Evolutionary conservation across 2,113 vertebrate species (phyloP), one percentile per base, ranked within the genome.

Genomic region (Embiotoca jacksoni): DNA sequence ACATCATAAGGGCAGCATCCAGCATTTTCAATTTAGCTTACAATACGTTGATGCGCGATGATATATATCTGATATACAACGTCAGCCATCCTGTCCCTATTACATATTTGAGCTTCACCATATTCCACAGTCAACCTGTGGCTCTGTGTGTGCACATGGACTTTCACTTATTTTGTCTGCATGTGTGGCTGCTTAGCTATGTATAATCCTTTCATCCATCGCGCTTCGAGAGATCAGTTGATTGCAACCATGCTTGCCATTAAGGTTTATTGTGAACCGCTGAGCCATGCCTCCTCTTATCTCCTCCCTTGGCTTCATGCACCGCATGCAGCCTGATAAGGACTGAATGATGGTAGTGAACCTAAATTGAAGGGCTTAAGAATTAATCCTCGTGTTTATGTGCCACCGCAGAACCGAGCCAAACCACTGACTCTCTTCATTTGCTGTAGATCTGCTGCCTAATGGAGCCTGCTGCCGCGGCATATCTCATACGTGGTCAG

Each of bases 321-420:
- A 5, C 67, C 58, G 58, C 59, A 23, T 50, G 58, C 39, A 35
- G 68, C 58, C 68, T 30, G 85, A 82, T 88, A 82, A 79, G 75
- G 74, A 74, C 78, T 73, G 78, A 89, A 82, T 72, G 85, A 79
- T 72, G 75, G 64, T 52, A 31, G 76, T 70, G 87, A 87, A 85
- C 82, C 77, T 59, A 57, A 60, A 75, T 77, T 76, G 78, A 69
- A 72, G 76, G 69, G 80, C 76, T 89, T 85, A 90, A 55, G 83
- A 77, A 92, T 88, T 90, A 89, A 91, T 91, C 86, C 81, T 67
- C 69, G 49, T 88, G 86, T 90, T 86, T 78, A 84, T 87, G 61
- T 81, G 72, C 75, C 35, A 36, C 69, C 37, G 30, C 72, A 75
- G 56, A 86, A 54, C 16, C 0, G 52, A 86, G 78, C 60, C 78